Base-by-base conservation (phyloP, 2,888 invertebrate species). In the Drosophila anceps region DNA sequence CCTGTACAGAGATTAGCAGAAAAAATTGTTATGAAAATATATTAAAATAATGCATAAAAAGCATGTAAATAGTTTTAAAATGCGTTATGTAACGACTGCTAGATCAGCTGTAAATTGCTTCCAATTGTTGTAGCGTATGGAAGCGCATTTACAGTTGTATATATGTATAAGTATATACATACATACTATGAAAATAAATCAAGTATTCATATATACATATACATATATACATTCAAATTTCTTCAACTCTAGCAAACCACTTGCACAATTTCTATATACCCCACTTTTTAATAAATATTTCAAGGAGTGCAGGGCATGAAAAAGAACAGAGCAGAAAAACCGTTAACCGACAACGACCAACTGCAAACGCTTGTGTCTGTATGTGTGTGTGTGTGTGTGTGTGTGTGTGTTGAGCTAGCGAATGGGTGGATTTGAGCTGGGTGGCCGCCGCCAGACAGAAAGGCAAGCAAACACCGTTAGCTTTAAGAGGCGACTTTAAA, bases 401-500 rank as follows among this genome's bases (percentile, higher is more conserved):
- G 9, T 58, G 27, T 20, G 29, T 15, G 43, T 58, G 46, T 33
- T 33, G 33, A 18, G 33, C 33, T 33, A 29, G 27, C 35, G 24
- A 10, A 15, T 31, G n/a, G 43, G 74, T 46, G 43, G 48, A 54
- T 24, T 29, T n/a, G 13, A 20, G 44, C 31, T 50, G 51, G 54
- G 31, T 59, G 54, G 59, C 50, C 39, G 59, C 50, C 39, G 53
- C 59, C 33, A 55, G 29, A 51, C 44, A 44, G 57, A 59, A 53
- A 63, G 59, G 55, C 35, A 50, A 51, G 27, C 33, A 48, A 41
- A 57, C 12, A 15, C 27, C 54, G 39, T 54, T 29, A 39, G 57
- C 54, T 82, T 82, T 81, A 81, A 84, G 67, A 69, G 58, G 68
- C 65, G 68, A 69, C 63, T 72, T 83, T 86, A 86, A 83, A 83